Evolutionary conservation across 1,140 invertebrate species (phyloP).

Genomic region (Aphis gossypii): DNA sequence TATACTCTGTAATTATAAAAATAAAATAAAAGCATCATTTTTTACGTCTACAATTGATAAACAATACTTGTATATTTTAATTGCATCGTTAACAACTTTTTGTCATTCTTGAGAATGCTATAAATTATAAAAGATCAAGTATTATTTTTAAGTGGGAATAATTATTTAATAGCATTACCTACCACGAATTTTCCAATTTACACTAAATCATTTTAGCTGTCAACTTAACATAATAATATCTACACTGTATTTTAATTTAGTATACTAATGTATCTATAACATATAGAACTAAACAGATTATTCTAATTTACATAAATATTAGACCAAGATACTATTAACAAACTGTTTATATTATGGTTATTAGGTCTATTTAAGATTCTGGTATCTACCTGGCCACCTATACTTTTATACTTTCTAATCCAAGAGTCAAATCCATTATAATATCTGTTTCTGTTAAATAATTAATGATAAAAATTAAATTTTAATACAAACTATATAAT

Average conservation of each 20-base stretch:
- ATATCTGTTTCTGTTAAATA: neutral
- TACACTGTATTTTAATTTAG: neutral
- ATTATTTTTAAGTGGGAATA: neutral
- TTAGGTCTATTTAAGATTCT: neutral
- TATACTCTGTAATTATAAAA: neutral
- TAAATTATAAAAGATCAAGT: neutral
- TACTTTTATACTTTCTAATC: neutral
- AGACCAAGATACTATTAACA: neutral
- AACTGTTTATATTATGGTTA: neutral
- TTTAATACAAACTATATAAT: neutral
- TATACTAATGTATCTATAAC: neutral
- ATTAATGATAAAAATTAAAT: neutral
- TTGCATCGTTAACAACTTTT: neutral
- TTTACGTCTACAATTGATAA: neutral
- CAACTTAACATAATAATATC: neutral
- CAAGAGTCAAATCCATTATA: neutral
- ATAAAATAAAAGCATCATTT: neutral
- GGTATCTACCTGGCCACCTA: neutral
- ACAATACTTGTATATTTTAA: neutral
- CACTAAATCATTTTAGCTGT: slow-evolving; percentile 18
- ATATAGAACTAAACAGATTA: slow-evolving; percentile 32
- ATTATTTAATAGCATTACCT: neutral
- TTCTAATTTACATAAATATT: slow-evolving; percentile 37
- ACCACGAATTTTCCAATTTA: neutral
- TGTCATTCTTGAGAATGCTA: neutral